Evolutionary conservation across 2,888 invertebrate species (phyloP).

Genomic region (Oxytorus armatus): DNA sequence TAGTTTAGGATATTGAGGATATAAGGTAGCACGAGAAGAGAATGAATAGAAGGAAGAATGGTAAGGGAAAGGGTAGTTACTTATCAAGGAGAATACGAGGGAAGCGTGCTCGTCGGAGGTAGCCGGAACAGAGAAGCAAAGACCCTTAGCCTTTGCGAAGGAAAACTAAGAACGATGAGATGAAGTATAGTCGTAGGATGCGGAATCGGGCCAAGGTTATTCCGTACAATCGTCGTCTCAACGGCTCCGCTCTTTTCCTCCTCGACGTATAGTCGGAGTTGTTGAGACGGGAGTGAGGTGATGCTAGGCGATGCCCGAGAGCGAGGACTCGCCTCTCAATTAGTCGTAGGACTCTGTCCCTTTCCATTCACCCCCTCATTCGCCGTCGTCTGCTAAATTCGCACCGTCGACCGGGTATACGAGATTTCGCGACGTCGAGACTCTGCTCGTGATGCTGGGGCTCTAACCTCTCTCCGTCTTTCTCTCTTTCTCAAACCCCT

Average conservation of each 20-base stretch:
- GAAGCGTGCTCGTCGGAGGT: slow-evolving; percentile 42
- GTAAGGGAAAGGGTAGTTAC: slow-evolving; percentile 25
- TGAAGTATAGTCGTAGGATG: slow-evolving; percentile 44
- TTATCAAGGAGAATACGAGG: slow-evolving; percentile 36
- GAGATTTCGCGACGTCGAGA: slow-evolving; percentile 50
- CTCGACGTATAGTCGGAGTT: slow-evolving; percentile 46
- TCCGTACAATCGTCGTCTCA: slow-evolving; percentile 64
- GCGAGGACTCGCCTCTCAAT: slow-evolving; percentile 63
- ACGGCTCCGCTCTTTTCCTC: slow-evolving; percentile 66
- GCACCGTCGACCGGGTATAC: slow-evolving; percentile 49
- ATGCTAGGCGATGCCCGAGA: slow-evolving; percentile 44
- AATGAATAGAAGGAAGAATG: slow-evolving; percentile 28
- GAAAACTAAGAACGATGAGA: slow-evolving; percentile 53
- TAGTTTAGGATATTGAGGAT: slow-evolving; percentile 18
- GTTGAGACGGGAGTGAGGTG: slow-evolving; percentile 36
- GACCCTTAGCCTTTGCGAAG: slow-evolving; percentile 21
- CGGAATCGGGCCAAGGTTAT: slow-evolving; percentile 67
- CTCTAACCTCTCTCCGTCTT: slow-evolving; percentile 25
- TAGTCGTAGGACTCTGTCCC: slow-evolving; percentile 58
- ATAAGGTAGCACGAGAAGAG: slow-evolving; percentile 4
- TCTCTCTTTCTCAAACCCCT: slow-evolving; percentile 11
- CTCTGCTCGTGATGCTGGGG: slow-evolving; percentile 31
- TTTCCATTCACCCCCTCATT: slow-evolving; percentile 49
- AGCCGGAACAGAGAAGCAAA: slow-evolving; percentile 39
- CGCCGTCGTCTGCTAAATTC: slow-evolving; percentile 51